A percentile compares a stretch with the other conserved stretches of the same genome.
Conservation (phyloP, 2,113 vertebrate genomes). For the Indri indri region DNA sequence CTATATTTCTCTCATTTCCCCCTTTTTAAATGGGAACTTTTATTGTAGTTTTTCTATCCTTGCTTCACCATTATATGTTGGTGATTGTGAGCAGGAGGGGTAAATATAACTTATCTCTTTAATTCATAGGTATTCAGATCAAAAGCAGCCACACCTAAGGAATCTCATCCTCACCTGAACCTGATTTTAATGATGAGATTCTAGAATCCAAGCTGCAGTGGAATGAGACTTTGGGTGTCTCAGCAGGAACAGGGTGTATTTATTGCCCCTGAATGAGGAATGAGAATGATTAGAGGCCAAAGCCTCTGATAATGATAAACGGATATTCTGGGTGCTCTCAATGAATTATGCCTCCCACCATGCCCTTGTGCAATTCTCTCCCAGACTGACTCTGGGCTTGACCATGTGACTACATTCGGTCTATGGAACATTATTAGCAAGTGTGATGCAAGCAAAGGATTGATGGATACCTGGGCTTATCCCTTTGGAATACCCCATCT, state of each 20-base stretch:
- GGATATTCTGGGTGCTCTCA: background rate
- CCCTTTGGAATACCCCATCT: background rate
- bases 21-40: background rate
- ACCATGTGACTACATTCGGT: background rate
- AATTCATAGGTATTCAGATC: background rate
- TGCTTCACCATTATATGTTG: background rate
- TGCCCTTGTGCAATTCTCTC: background rate
- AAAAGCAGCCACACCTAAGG: background rate
- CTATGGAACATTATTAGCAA: background rate
- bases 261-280: background rate
- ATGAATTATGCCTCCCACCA: background rate
- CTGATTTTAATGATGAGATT: background rate
- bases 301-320: background rate
- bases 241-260: background rate
- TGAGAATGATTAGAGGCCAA: background rate
- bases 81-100: background rate
- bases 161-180: background rate
- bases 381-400: background rate
- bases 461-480: background rate
- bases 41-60: background rate
- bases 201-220: background rate
- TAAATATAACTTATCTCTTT: background rate
- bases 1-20: background rate
- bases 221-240: background rate
- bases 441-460: background rate